Conservation (phyloP, 2,113 vertebrate genomes). For the Gymnobelideus leadbeateri region DNA sequence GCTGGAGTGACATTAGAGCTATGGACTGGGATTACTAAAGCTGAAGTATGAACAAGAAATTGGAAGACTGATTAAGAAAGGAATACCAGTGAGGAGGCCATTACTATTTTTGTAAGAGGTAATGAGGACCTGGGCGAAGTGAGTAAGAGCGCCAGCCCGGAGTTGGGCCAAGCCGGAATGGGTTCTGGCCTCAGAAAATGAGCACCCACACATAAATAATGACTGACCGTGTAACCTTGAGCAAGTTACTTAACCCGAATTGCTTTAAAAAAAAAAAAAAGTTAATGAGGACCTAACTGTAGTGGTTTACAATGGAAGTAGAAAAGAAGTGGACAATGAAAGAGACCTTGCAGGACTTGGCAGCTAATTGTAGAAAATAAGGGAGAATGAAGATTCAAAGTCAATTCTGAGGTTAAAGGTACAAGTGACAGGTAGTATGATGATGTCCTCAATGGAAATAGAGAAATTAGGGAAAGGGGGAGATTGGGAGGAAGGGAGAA, state of each 20-base stretch:
- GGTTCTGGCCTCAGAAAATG: no score
- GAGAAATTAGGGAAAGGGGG: background rate
- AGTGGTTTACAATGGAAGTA: background rate
- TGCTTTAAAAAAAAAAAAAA: no score
- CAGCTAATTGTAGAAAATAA: background rate
- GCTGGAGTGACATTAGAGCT: background rate
- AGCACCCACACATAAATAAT: no score
- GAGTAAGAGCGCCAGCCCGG: no score
- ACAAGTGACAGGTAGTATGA: background rate
- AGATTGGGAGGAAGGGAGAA: background rate
- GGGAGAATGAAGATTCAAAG: background rate
- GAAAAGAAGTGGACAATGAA: background rate
- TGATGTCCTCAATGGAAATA: background rate
- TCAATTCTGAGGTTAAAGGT: background rate
- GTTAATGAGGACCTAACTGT: background rate
- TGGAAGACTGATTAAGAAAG: background rate
- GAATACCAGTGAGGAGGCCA: background rate
- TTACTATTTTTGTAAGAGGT: background rate
- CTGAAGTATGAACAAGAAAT: background rate
- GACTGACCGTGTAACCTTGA: no score
- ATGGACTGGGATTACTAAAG: background rate
- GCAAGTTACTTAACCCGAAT: no score
- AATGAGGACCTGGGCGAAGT: no score
- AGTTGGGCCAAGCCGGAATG: no score
- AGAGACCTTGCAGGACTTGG: background rate